Percentiles rank a stretch among this genome's conserved stretches.
Conservation (phyloP, 2,888 invertebrate genomes). For the Netelia melanura region DNA sequence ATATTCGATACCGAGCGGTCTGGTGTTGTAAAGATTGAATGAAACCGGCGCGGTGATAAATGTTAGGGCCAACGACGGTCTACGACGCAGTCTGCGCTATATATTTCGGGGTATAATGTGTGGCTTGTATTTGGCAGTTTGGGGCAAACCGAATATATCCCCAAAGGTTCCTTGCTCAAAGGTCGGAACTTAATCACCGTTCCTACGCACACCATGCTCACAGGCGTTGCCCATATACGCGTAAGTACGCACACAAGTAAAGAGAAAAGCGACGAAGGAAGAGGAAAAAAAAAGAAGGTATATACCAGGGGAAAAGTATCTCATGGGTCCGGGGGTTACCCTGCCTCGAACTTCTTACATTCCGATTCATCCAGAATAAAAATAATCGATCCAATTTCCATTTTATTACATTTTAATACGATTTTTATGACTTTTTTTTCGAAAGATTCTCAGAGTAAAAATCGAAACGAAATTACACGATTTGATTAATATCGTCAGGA, state of each 20-base stretch:
- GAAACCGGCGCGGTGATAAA: constrained; percentile 55
- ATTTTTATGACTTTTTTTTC: too few species aligned
- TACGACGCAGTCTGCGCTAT: constrained; percentile 19
- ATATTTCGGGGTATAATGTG: constrained; percentile 21
- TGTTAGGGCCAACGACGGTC: constrained; percentile 34
- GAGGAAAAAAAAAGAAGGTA: not conserved
- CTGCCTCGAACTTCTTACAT: too few species aligned
- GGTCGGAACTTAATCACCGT: constrained; percentile 54
- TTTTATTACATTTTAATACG: too few species aligned
- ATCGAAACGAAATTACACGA: too few species aligned
- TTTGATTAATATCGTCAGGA: too few species aligned
- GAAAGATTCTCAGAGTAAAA: too few species aligned
- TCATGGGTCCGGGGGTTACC: too few species aligned
- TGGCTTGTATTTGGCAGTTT: constrained; percentile 20
- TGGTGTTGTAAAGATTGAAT: constrained; percentile 55
- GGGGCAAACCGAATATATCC: constrained; percentile 35
- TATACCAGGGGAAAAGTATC: too few species aligned
- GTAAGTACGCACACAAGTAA: not conserved
- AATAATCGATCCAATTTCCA: too few species aligned
- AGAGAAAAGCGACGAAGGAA: constrained; percentile 15
- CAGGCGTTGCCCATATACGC: constrained; percentile 10
- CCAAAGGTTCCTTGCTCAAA: constrained; percentile 42
- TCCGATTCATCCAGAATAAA: too few species aligned
- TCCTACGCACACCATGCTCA: not conserved
- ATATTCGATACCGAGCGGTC: constrained; percentile 34